Conservation (phyloP, 2,113 vertebrate species). For the Percina caprodes region DNA sequence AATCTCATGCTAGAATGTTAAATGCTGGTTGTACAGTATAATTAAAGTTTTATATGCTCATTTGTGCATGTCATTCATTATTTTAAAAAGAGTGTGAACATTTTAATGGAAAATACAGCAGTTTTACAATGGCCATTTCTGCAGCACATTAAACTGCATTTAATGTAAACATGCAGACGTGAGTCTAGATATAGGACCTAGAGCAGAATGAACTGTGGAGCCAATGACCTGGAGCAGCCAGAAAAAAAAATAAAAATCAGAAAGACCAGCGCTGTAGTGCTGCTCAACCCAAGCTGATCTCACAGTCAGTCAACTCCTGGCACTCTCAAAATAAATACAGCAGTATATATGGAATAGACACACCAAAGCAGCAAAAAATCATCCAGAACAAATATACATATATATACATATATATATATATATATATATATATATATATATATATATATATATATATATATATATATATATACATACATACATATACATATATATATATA, state of each 20-base stretch:
- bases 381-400: conserved; percentile 28
- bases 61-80: not conserved
- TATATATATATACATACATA: no score
- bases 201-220: conserved; percentile 20
- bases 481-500: no score
- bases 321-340: not conserved
- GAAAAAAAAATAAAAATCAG: conserved; percentile 25
- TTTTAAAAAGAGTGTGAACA: not conserved
- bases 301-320: conserved; percentile 19
- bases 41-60: not conserved
- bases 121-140: not conserved
- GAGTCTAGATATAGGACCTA: not conserved
- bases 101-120: not conserved
- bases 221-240: conserved; percentile 16
- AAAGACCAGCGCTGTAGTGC: not conserved
- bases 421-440: no score
- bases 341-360: not conserved
- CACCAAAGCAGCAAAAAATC: conserved; percentile 13
- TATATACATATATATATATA: not conserved
- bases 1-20: not conserved
- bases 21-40: not conserved
- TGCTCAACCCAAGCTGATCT: conserved; percentile 24
- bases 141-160: not conserved
- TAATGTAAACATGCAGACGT: not conserved
- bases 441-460: no score